phyloP scores from a whole-genome alignment of 2,113 vertebrate genomes.

The Petrocephalus microphthalmus region DNA sequence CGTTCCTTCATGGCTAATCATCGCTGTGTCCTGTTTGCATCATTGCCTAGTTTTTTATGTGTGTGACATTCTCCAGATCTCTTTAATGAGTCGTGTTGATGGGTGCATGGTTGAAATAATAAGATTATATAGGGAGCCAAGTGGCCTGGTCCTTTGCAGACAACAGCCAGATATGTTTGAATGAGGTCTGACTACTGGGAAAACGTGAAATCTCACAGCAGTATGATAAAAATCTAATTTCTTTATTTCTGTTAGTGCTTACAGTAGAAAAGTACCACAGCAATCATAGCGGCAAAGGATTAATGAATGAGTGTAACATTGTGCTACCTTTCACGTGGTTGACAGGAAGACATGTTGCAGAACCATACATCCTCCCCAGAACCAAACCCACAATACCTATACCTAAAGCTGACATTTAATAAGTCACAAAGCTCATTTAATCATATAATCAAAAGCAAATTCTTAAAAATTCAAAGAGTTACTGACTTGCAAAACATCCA shows the following conservation, averaged over 20 bases:
- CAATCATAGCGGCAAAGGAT: not conserved
- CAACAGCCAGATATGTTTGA: not conserved
- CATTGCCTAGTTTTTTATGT: not conserved
- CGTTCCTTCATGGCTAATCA: not conserved
- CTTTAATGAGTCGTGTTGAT: not conserved
- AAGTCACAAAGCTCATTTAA: not conserved
- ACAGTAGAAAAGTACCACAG: not conserved
- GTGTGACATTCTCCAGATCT: not conserved
- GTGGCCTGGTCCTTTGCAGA: not conserved
- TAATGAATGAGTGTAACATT: not conserved
- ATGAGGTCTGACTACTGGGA: not conserved
- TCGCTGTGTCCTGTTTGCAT: not conserved
- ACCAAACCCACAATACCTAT: not conserved
- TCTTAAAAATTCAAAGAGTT: not conserved
- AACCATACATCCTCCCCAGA: not conserved
- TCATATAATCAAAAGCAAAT: not conserved
- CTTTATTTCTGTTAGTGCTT: not conserved
- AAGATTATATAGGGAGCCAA: not conserved
- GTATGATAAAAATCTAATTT: not conserved
- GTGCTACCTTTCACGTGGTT: conserved; percentile 14
- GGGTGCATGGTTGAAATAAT: not conserved
- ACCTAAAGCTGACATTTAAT: not conserved
- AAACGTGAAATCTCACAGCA: not conserved
- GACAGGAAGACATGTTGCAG: conserved; percentile 15
- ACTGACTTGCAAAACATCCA: not conserved